A percentile compares a stretch with the other conserved stretches of the same genome.
Conservation (phyloP, 2,113 vertebrate species). For the Phyllostomus discolor region DNA sequence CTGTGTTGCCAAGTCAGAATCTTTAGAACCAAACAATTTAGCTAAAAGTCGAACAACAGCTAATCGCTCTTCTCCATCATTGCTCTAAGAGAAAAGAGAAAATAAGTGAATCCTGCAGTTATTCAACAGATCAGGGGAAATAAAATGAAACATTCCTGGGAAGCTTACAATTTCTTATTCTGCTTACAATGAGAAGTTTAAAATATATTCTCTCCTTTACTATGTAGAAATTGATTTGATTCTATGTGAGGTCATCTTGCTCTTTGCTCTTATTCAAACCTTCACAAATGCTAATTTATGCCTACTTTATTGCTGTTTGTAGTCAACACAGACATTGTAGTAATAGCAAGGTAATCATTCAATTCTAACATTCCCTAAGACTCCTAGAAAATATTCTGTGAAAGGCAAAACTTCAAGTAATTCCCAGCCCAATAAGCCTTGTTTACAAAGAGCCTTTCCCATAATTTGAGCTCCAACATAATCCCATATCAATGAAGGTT, state of each 20-base stretch:
- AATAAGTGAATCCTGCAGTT: not conserved
- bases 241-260: not conserved
- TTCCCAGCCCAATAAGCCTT: not conserved
- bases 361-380: not conserved
- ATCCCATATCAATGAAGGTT: not conserved
- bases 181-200: not conserved
- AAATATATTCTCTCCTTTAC: conserved; percentile 11
- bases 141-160: not conserved
- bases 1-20: conserved; percentile 97
- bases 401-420: not conserved
- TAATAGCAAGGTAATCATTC: conserved; percentile 23
- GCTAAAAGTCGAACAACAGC: conserved; percentile 96
- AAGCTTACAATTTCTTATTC: not conserved
- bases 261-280: conserved; percentile 6
- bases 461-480: not conserved
- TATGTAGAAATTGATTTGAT: not conserved
- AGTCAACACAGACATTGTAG: not conserved
- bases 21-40: conserved; percentile 97
- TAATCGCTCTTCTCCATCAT: conserved; percentile 96
- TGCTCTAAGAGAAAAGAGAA: conserved; percentile 86
- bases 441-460: not conserved
- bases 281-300: not conserved
- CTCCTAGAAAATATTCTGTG: not conserved
- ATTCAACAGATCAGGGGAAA: not conserved
- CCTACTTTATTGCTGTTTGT: conserved; percentile 6